Percentiles rank a stretch among this genome's conserved stretches.
These are phyloP conservation scores for Oryzias curvinotus DNA, from an alignment of 2,113 vertebrate genomes.

Conservation along the genomic window DNA sequence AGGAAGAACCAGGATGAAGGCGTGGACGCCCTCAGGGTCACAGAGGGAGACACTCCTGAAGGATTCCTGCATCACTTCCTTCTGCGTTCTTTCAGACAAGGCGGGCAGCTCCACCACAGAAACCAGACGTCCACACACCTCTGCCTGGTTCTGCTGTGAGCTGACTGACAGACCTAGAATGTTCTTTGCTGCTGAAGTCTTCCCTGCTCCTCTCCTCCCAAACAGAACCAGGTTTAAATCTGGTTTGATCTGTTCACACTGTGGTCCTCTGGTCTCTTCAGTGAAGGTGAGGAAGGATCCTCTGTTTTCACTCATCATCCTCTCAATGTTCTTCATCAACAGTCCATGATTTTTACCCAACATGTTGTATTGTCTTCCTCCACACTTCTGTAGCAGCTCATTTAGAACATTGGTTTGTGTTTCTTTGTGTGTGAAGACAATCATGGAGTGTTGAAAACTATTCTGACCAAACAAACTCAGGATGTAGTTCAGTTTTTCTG, in stretches of 20 bases:
- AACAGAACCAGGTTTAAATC: conserved; percentile 1
- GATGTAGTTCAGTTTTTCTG: conserved; percentile 14
- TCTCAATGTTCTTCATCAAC: conserved; percentile 28
- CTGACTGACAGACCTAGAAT: conserved; percentile 25
- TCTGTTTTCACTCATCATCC: not conserved
- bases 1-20: conserved; percentile 37
- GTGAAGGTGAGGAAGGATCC: conserved; percentile 12
- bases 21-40: conserved; percentile 35
- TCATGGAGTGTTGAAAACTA: conserved; percentile 11
- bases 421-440: not conserved
- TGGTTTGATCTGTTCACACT: no score
- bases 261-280: not conserved
- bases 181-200: conserved; percentile 5
- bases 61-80: conserved; percentile 4
- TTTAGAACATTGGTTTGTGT: fast-evolving
- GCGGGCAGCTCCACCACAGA: not conserved
- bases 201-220: not conserved
- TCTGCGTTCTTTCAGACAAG: conserved; percentile 7
- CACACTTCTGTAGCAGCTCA: conserved; percentile 22
- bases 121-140: not conserved
- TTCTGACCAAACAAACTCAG: conserved; percentile 14
- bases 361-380: conserved; percentile 10
- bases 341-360: fast-evolving
- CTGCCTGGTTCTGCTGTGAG: conserved; percentile 12
- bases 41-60: conserved; percentile 23